A percentile compares a stretch with the other conserved stretches of the same genome.
phyloP scores from a whole-genome alignment of 64 coral and sea anemone genomes.

The Porites australiensis region DNA sequence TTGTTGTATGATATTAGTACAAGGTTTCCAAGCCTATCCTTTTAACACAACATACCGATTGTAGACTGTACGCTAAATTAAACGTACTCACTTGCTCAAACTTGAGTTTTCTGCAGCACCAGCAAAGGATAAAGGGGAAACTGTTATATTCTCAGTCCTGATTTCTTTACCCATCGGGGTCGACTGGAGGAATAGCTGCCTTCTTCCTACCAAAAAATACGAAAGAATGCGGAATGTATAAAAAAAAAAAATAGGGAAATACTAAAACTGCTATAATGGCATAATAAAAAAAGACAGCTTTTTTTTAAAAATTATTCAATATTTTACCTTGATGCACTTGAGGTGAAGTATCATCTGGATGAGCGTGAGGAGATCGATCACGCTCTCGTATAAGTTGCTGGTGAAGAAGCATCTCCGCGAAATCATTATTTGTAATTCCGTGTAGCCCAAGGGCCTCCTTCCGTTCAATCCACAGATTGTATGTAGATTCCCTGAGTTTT shows the following conservation, averaged over 20 bases:
- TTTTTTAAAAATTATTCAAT: not conserved
- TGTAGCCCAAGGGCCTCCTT: not conserved
- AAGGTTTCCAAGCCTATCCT: not conserved
- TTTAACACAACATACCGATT: too few species aligned
- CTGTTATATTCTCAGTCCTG: not conserved
- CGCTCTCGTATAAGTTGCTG: not conserved
- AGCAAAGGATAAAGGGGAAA: not conserved
- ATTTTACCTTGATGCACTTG: not conserved
- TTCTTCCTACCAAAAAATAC: not conserved
- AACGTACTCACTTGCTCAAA: too few species aligned
- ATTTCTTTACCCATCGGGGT: not conserved
- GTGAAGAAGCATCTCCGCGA: conserved; percentile 5
- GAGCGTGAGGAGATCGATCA: not conserved
- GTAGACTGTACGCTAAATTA: too few species aligned
- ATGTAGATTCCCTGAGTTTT: not conserved
- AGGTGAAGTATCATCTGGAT: not conserved
- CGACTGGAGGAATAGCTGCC: not conserved
- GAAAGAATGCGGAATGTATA: not conserved
- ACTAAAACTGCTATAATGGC: too few species aligned
- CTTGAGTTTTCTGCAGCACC: not conserved
- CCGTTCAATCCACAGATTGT: not conserved
- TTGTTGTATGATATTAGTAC: not conserved
- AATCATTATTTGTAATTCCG: not conserved
- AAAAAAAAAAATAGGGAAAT: not conserved
- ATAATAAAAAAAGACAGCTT: too few species aligned